These are phyloP conservation scores for Xenus cinereus DNA, from an alignment of 2,113 vertebrate species.

Conservation along the genomic window DNA sequence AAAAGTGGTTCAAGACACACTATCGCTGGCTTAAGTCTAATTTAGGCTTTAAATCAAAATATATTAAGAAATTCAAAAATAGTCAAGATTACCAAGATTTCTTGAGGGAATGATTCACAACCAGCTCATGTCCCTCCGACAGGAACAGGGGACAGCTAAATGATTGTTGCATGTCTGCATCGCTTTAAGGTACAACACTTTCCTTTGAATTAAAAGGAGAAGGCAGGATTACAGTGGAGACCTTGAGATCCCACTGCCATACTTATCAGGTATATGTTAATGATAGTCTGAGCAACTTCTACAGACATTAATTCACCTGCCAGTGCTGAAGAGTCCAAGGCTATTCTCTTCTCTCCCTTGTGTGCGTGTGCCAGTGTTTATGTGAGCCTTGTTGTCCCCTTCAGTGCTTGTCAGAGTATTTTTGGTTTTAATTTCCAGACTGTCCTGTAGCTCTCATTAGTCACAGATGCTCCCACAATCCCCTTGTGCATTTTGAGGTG, in stretches of 20 bases:
- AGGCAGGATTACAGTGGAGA: conserved; percentile 18
- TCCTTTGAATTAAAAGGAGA: conserved; percentile 49
- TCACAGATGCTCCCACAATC: background rate
- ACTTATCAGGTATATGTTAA: conserved; percentile 27
- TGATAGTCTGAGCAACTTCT: conserved; percentile 10
- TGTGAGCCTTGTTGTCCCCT: background rate
- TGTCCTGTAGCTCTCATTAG: background rate
- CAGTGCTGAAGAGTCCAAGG: background rate
- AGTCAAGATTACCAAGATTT: conserved; percentile 49
- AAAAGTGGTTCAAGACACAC: conserved; percentile 57
- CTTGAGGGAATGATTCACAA: conserved; percentile 34
- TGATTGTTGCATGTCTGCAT: conserved; percentile 25
- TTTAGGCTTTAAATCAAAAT: conserved; percentile 62
- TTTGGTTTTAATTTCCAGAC: background rate
- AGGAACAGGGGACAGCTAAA: background rate
- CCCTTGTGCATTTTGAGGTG: background rate
- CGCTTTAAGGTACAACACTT: conserved; percentile 33
- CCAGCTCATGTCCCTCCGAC: conserved; percentile 26
- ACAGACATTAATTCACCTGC: conserved; percentile 33
- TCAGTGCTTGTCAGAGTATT: background rate
- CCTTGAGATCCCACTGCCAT: conserved; percentile 41
- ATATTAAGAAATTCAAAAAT: conserved; percentile 44
- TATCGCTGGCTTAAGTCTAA: conserved; percentile 62
- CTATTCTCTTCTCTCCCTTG: background rate
- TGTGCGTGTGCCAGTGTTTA: background rate